Evolutionary conservation across 2,113 vertebrate genomes (phyloP), one percentile per base, ranked within the genome.

Genomic region (Parotia lawesii): DNA sequence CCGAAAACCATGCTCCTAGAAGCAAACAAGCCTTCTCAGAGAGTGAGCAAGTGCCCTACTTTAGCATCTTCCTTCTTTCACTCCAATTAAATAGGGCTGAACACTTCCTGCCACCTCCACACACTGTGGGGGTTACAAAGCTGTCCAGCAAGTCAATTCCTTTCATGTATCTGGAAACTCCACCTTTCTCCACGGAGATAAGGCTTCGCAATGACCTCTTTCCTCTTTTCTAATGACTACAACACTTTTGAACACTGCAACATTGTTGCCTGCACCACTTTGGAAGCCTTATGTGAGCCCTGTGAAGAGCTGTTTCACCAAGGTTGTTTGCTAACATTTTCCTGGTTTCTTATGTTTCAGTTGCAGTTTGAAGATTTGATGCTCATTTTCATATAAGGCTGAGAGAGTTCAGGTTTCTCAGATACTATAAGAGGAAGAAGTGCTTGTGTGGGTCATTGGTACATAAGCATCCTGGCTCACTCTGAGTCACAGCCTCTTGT

Each of bases 31-130:
- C 1, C 61, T 47, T 60, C 51, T 65, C 27, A 60, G 10, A 42
- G 38, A 64, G 19, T 25, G 20, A 75, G 17, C 29, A 87, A 87
- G 27, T 9, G 29, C 10, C 66, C 84, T 87, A 76, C 50, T 83
- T 95, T 10, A 80, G 3, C 31, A 48, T 9, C n/a, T 47, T 57
- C 76, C 25, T 65, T 91, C 66, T 93, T 94, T 76, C 62, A 54
- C 11, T 69, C 44, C 71, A 91, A 0, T 87, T 91, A 91, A 71
- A 23, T 20, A 85, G 29, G 53, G 44, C 60, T 65, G 71, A 77
- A 51, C 31, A 56, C 35, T 83, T 94, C 38, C 81, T 93, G 94
- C 82, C 81, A 87, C 66, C 70, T 93, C 56, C 44, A 37, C 1
- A 2, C 11, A 53, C 23, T 9, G 24, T 3, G 1, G 11, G 31